A percentile compares a stretch with the other conserved stretches of the same genome.
phyloP scores from a whole-genome alignment of 2,113 vertebrate genomes.

The Ardeotis arabs region DNA sequence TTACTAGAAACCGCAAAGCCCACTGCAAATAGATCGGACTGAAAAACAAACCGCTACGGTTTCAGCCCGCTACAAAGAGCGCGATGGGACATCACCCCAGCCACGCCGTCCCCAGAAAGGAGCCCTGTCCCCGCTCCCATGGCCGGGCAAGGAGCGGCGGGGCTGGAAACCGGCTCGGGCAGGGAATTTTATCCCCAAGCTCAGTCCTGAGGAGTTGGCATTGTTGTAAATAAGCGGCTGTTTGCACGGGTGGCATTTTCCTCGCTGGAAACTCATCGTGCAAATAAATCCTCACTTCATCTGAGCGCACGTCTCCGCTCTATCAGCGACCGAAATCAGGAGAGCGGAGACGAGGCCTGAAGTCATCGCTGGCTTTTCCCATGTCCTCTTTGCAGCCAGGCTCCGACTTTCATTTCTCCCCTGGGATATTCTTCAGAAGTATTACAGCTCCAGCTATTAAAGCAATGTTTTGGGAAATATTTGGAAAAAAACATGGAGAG shows the following conservation, averaged over 20 bases:
- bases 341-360: neutral
- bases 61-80: neutral
- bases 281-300: neutral
- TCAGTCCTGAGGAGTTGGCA: neutral
- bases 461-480: neutral
- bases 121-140: rapidly evolving
- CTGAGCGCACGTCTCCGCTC: neutral
- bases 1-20: constrained; percentile 24
- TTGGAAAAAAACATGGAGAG: neutral
- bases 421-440: neutral
- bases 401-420: neutral
- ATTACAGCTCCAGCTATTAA: neutral
- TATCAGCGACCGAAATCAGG: neutral
- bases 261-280: neutral
- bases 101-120: neutral
- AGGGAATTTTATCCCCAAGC: neutral
- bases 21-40: constrained; percentile 48
- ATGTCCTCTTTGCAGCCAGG: neutral
- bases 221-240: neutral
- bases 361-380: neutral
- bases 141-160: rapidly evolving
- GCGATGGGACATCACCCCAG: neutral
- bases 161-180: neutral
- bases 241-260: neutral
- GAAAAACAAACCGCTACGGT: constrained; percentile 1